Evolutionary conservation across 2,888 invertebrate genomes (phyloP), one percentile per base, ranked within the genome.

Genomic region (Nomada hirtipes): DNA sequence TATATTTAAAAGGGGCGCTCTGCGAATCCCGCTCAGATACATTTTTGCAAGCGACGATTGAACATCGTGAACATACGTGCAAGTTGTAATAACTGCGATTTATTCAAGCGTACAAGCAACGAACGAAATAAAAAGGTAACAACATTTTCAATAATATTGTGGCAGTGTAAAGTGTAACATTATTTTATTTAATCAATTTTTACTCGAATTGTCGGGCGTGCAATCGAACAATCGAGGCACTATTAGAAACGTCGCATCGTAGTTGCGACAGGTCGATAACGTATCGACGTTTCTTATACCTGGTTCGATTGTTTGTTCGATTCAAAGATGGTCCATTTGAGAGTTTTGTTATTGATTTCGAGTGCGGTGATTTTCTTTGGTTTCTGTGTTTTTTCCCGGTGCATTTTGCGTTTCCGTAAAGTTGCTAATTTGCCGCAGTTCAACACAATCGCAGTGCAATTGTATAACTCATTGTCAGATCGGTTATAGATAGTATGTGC

Each of bases 1-100:
- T 80, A 64, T 88, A 87, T 87, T 87, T 88, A 87, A 86, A 87
- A 63, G 79, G 15, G n/a, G 26, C n/a, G 44, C 55, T 20, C 57
- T 53, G 23, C 68, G 65, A 9, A 2, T 3, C n/a, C 1, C 18
- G 20, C 20, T 47, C 84, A 76, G 80, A 71, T 4, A 63, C n/a
- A 78, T 26, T 78, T 70, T 68, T 57, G 26, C 50, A 82, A 83
- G 80, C 52, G 77, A 79, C 9, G 10, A 23, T 61, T 63, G 52
- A 84, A 79, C 71, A 42, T 61, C 57, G 26, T 36, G 47, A 3
- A 9, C 42, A 18, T 4, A 59, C 15, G 29, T 47, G 57, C 18
- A 2, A 23, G 18, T n/a, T 26, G 11, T 9, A 75, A 47, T 53
- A 9, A 63, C 42, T 69, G 11, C 74, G 59, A 69, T 50, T 76